These are phyloP conservation scores for Lysandra coridon DNA, from an alignment of 2,888 invertebrate genomes.

Conservation along the genomic window DNA sequence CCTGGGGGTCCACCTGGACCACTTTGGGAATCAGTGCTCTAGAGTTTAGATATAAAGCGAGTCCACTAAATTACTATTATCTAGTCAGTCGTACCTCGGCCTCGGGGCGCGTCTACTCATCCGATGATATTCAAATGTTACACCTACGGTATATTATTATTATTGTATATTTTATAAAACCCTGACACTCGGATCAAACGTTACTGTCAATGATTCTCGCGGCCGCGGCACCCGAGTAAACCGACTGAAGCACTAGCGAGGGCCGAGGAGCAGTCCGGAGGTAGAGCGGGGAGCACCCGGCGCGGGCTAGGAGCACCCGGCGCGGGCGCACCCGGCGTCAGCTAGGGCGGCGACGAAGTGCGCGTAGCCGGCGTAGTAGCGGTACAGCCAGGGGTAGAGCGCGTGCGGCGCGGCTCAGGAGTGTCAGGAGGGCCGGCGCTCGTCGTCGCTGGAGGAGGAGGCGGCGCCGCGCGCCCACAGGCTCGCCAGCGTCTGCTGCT, in stretches of 20 bases:
- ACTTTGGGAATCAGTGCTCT: too few relatives aligned
- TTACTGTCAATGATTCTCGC: neutral
- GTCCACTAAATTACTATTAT: neutral
- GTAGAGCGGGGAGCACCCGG: neutral
- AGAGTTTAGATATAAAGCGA: too few relatives aligned
- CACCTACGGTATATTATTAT: too few relatives aligned
- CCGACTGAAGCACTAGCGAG: neutral
- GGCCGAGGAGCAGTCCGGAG: neutral
- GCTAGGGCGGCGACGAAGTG: slow-evolving; percentile 35
- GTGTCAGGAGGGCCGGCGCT: slow-evolving; percentile 56
- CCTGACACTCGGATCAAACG: neutral
- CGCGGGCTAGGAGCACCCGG: neutral
- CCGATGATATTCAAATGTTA: neutral
- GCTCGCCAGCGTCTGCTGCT: slow-evolving; percentile 69
- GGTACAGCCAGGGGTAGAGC: slow-evolving; percentile 38
- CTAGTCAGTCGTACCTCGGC: neutral
- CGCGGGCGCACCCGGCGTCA: slow-evolving; percentile 33
- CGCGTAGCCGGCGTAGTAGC: slow-evolving; percentile 42
- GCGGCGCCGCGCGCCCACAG: slow-evolving; percentile 61
- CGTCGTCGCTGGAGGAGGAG: slow-evolving; percentile 54
- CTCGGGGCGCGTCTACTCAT: neutral
- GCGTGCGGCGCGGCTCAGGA: slow-evolving; percentile 49
- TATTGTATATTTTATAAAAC: too few relatives aligned
- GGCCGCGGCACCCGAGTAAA: neutral
- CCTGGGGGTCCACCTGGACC: too few relatives aligned